A percentile compares a stretch with the other conserved stretches of the same genome.
Evolutionary conservation across 2,113 vertebrate genomes (phyloP).

Genomic region (Rhipidura dahli): DNA sequence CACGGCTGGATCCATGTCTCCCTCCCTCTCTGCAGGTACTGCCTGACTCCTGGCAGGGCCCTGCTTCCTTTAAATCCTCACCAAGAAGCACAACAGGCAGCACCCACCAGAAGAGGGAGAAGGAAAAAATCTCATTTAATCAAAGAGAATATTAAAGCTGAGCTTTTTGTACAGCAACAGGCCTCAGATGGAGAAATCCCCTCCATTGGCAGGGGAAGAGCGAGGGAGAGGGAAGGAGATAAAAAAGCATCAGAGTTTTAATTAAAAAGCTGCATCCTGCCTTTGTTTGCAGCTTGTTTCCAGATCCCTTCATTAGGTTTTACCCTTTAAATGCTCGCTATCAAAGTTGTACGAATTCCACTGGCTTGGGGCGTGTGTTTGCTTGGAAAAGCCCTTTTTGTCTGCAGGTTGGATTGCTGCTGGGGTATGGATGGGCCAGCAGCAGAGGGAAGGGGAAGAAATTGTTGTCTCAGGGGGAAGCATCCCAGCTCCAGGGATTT

Average conservation of each 20-base stretch:
- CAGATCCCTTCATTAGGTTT: conserved; percentile 30
- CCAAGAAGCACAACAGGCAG: background rate
- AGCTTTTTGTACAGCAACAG: background rate
- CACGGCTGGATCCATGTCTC: fast-evolving
- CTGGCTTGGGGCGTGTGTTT: background rate
- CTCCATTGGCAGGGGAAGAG: background rate
- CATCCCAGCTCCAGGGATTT: background rate
- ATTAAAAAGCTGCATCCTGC: conserved; percentile 56
- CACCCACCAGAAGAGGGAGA: background rate
- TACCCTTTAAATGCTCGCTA: conserved; percentile 58
- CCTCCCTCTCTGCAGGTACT: background rate
- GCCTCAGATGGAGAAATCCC: conserved; percentile 32
- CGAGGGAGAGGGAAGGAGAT: background rate
- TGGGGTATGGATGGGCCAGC: background rate
- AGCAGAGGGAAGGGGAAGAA: background rate
- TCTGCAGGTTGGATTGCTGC: background rate
- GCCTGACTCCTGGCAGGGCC: background rate
- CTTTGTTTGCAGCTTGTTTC: conserved; percentile 21
- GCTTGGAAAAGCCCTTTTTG: background rate
- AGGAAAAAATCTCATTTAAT: conserved; percentile 25
- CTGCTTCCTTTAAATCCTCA: background rate
- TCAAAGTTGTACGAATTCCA: conserved; percentile 26
- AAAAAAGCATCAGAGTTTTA: conserved; percentile 55
- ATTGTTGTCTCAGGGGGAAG: background rate
- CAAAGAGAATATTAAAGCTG: conserved; percentile 43